Evolutionary conservation across 2,113 vertebrate genomes (phyloP), one percentile per base, ranked within the genome.

Genomic region (Callipepla californica): DNA sequence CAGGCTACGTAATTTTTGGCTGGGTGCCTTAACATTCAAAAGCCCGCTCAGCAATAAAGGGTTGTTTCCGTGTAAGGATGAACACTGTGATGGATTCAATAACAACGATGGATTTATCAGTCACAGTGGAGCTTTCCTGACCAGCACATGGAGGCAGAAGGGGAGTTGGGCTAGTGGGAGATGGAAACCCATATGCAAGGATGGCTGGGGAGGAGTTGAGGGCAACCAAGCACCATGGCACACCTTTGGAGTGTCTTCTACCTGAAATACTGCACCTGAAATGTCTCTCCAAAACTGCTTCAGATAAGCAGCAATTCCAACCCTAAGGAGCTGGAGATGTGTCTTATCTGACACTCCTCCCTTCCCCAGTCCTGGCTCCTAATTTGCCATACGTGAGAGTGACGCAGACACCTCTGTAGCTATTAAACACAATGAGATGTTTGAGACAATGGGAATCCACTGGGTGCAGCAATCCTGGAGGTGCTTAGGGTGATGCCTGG

Each of bases 121-220:
- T 45, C 20, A 18, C 0, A 0, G 7, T 47, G 72, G 6, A 17
- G 7, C 53, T 73, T 73, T 63, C 51, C 42, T 13, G 7, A 58
- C 75, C 61, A 9, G 10, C 26, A 58, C 0, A 2, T 0, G 6
- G 28, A 5, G 50, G 9, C 28, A 66, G 50, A 88, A 44, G 32
- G 23, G 59, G 32, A 57, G 20, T 4, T 2, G 9, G 22, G 7
- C 58, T 77, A 3, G 22, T 1, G 0, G 80, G 9, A 79, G 38
- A 30, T 30, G 62, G 1, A 80, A n/a, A 66, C 22, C 22, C 68
- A 34, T 1, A 13, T 80, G 38, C 0, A 4, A 4, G 28, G 47
- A 34, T 7, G 59, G 65, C 21, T 44, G 57, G 21, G 28, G 22
- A 83, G n/a, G 38, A 2, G 1, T 0, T 0, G 0, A n/a, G 28